These are phyloP conservation scores for Meloidogyne floridensis DNA, from an alignment of 1,140 invertebrate genomes.

Conservation along the genomic window DNA sequence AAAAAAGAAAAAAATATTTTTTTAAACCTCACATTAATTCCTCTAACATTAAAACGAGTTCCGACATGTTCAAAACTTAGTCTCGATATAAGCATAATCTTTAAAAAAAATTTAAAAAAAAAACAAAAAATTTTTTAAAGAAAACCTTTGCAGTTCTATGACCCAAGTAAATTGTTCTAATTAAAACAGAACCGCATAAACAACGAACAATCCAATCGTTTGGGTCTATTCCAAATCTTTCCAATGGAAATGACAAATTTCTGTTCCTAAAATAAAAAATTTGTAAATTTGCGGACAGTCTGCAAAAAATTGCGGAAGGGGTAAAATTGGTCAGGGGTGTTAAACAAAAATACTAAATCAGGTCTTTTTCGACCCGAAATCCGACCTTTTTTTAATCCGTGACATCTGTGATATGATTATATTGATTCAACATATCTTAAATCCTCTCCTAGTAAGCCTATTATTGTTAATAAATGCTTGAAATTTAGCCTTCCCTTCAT, in stretches of 20 bases:
- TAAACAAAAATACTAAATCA: too few relatives aligned
- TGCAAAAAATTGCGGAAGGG: too few relatives aligned
- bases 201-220: conserved; percentile 57
- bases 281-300: not conserved
- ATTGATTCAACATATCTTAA: too few relatives aligned
- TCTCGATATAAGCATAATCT: conserved; percentile 88
- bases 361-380: too few relatives aligned
- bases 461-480: too few relatives aligned
- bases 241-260: conserved; percentile 59
- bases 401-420: too few relatives aligned
- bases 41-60: conserved; percentile 92
- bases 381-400: too few relatives aligned
- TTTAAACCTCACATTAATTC: conserved; percentile 75
- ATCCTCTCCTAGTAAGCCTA: too few relatives aligned
- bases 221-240: conserved; percentile 55
- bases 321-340: too few relatives aligned
- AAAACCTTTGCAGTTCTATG: conserved; percentile 45
- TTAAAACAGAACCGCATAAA: conserved; percentile 63
- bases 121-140: not conserved
- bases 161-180: conserved; percentile 65
- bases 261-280: conserved; percentile 56
- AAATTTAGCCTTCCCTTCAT: too few relatives aligned
- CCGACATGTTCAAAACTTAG: conserved; percentile 93
- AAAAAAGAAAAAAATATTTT: not conserved
- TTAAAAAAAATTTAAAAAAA: conserved; percentile 69